A percentile compares a stretch with the other conserved stretches of the same genome.
Conservation (phyloP, 2,797 vertebrate genomes). For the Taenioides sp. region DNA sequence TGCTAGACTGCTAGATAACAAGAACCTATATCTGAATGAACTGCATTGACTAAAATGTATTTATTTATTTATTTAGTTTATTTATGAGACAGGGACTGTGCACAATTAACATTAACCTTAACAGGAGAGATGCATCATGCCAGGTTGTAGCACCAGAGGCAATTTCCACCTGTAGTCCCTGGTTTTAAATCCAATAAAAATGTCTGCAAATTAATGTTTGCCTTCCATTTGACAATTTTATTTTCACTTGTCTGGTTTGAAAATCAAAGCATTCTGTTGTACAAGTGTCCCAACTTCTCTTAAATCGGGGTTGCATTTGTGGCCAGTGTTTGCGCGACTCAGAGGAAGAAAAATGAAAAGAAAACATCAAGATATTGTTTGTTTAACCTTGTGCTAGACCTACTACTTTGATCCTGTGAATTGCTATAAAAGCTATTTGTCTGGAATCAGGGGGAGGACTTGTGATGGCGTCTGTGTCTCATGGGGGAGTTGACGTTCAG, state of each 20-base stretch:
- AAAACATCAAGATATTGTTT: constrained; percentile 27
- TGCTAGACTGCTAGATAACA: no score
- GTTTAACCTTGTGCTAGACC: constrained; percentile 55
- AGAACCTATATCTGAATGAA: no score
- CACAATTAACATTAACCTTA: no score
- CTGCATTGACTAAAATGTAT: no score
- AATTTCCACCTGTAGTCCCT: no score
- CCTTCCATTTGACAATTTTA: neutral
- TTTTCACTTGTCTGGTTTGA: no score
- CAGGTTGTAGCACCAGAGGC: no score
- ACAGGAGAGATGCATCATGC: no score
- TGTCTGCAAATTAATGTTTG: neutral
- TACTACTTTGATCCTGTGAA: constrained; percentile 20
- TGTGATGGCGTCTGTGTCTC: constrained; percentile 17
- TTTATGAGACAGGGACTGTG: no score
- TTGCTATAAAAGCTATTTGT: constrained; percentile 62
- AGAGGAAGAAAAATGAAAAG: neutral
- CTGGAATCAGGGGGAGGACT: constrained; percentile 32
- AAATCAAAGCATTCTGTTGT: neutral
- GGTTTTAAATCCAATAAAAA: no score
- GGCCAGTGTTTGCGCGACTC: constrained; percentile 36
- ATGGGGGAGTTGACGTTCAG: constrained; percentile 21
- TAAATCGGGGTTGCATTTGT: constrained; percentile 30
- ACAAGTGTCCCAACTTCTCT: neutral
- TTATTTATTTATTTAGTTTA: no score